Evolutionary conservation across 2,888 invertebrate genomes (phyloP).

Genomic region (Hyalella azteca): DNA sequence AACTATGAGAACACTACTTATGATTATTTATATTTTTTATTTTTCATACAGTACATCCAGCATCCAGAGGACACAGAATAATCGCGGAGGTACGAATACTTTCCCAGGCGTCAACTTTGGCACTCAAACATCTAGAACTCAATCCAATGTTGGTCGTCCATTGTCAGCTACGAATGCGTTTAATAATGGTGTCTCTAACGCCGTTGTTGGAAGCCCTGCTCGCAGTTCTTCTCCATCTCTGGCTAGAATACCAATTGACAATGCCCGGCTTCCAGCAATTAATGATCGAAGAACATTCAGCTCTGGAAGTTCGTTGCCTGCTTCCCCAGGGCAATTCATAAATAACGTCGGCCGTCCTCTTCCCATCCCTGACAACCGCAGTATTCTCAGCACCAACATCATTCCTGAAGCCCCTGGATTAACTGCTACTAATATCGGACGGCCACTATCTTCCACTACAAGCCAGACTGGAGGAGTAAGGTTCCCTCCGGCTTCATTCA

Average conservation of each 20-base stretch:
- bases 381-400: conserved; percentile 1
- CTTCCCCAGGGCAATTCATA: background rate
- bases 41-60: conserved; percentile 1
- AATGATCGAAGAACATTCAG: background rate
- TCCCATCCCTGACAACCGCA: background rate
- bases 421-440: background rate
- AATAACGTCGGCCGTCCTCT: background rate
- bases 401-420: background rate
- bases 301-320: background rate
- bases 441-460: background rate
- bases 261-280: background rate
- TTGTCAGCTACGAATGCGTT: background rate
- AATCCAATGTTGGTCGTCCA: background rate
- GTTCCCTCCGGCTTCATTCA: conserved; percentile 40
- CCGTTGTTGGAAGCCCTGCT: too few species aligned
- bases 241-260: background rate
- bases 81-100: background rate
- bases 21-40: background rate
- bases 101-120: background rate
- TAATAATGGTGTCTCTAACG: too few species aligned
- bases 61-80: background rate
- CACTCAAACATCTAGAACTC: background rate
- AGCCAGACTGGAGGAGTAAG: background rate
- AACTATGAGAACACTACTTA: background rate
- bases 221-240: too few species aligned